Base-by-base conservation (phyloP, 2,113 vertebrate species). In the Girardinichthys multiradiatus region DNA sequence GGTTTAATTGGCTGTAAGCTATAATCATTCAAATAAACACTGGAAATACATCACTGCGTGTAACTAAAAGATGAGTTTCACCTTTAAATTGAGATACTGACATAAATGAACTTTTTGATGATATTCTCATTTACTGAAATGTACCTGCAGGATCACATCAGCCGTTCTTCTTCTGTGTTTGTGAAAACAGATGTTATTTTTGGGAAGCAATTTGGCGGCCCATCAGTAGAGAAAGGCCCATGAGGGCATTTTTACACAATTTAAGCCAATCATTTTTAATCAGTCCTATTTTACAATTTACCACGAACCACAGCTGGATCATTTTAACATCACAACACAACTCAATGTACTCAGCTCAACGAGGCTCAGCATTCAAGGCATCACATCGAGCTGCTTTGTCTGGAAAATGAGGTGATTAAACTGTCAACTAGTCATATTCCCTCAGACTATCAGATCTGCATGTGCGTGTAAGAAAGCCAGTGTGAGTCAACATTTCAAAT, bases 361-460 rank as follows among this genome's bases (percentile, higher is more conserved):
- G 10, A 35, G 35, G 54, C 24, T 26, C 21, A 4, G 4, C 54
- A 26, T 26, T 26, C 24, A 61, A 30, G 8, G 15, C 29, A 31
- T 31, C 29, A 30, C 28, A 13, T 37, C 7, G 61, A 63, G 61
- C 24, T 37, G 24, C 2, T 64, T 64, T 39, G 37, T 63, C 31
- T 63, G 4, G 48, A 35, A 35, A 63, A 63, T n/a, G 9, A 27
- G 31, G 21, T 42, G 64, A 66, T 30, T 48, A 48, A 66, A 27
- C 39, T 48, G 64, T 66, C 64, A 48, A 65, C 35, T 28, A 65
- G 12, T 42, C 63, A 45, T n/a, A 28, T 45, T 42, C 63, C 26
- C 26, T 66, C 19, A 4, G 39, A 48, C 17, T 9, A 15, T 8
- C 35, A 27, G 26, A 45, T 45, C 4, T 42, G 28, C 19, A 66